Evolutionary conservation across 2,797 vertebrate genomes (phyloP), one percentile per base, ranked within the genome.

Genomic region (Pangasius macronema): DNA sequence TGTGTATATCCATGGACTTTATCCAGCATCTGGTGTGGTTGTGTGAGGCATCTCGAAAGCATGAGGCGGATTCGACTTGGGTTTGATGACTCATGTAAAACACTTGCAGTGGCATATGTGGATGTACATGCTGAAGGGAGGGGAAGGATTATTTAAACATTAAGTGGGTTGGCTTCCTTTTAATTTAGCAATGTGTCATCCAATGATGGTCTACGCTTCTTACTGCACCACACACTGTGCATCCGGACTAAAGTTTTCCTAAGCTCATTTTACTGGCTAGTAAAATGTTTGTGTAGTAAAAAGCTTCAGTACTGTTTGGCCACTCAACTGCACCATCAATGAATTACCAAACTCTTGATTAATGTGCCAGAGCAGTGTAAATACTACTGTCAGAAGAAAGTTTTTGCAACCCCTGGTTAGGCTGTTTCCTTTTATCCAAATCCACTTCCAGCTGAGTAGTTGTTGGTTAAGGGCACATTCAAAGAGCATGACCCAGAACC

Each of bases 91-190:
- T 85, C 88, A 89, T 46, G 80, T 68, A 76, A 51, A 51, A 53
- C 33, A 11, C 53, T 68, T 33, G 53, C 49, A 36, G 55, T 83
- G 87, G 46, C 30, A 84, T 73, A 80, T 79, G 76, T 87, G 61
- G 59, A 85, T 85, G 55, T 85, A 77, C 49, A 33, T 14, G 84
- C 70, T 59, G 85, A 86, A 88, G 73, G 79, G 80, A 88, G 79
- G 67, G 68, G 46, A 86, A 73, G 77, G 82, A 80, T 88, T 89
- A 88, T 86, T 91, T 88, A 55, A 88, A 87, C 87, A 80, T 89
- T 85, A 83, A 83, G 83, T 87, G 85, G 83, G 65, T 89, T 87
- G 46, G 57, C 72, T 83, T 76, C 87, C 53, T 83, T 89, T 87
- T 89, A 83, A 88, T 88, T 91, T 81, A 80, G 46, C 20, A 33